These are phyloP conservation scores for Dryobates pubescens DNA, from an alignment of 2,797 vertebrate genomes.

Conservation along the genomic window DNA sequence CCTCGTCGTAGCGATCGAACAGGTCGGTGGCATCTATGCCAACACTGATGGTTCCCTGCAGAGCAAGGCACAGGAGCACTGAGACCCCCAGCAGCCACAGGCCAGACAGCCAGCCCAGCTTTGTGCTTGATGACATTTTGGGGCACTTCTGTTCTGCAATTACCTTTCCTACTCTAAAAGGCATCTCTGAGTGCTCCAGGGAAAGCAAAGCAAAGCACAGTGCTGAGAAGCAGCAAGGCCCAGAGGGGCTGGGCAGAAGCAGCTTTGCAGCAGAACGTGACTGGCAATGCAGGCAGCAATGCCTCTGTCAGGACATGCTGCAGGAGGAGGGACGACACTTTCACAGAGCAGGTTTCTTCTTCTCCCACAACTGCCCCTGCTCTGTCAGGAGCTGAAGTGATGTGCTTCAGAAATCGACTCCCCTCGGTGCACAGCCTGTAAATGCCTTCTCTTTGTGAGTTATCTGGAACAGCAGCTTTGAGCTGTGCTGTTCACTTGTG, in stretches of 20 bases:
- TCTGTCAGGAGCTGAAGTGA: not conserved
- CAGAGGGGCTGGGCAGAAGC: not conserved
- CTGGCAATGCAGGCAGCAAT: not conserved
- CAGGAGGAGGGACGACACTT: not conserved
- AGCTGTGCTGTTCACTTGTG: not conserved
- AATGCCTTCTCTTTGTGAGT: not conserved
- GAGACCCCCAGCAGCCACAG: accelerated
- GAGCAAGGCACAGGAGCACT: not conserved
- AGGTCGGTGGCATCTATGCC: constrained; percentile 97
- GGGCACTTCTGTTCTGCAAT: not conserved
- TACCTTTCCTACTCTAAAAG: not conserved
- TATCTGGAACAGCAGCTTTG: not conserved
- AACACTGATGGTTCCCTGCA: constrained; percentile 95
- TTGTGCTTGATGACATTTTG: accelerated
- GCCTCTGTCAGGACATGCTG: not conserved
- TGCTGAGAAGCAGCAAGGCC: not conserved
- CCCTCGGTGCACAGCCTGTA: not conserved
- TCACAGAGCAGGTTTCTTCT: not conserved
- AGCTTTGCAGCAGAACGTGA: not conserved
- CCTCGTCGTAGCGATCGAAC: constrained; percentile 96
- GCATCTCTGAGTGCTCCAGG: not conserved
- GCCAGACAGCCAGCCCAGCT: not conserved
- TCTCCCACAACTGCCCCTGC: not conserved
- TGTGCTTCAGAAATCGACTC: not conserved
- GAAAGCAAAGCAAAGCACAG: not conserved